phyloP scores from a whole-genome alignment of 2,797 vertebrate genomes.

The Pteropus rufus region DNA sequence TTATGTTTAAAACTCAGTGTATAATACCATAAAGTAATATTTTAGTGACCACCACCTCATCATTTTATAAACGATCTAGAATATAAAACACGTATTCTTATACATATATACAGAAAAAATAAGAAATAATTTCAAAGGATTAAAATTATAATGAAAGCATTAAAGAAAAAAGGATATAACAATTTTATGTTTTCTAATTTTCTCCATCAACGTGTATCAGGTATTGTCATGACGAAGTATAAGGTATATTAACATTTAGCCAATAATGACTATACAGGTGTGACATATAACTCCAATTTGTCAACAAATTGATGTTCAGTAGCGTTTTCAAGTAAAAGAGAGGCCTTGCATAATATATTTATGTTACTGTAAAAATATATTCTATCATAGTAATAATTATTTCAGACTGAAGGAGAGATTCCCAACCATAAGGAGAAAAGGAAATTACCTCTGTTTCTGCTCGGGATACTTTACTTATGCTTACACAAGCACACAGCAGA shows the following conservation, averaged over 20 bases:
- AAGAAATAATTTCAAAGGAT: neutral
- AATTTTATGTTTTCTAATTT: neutral
- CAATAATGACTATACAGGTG: neutral
- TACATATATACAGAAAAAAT: neutral
- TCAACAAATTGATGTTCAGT: neutral
- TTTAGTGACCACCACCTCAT: neutral
- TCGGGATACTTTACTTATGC: neutral
- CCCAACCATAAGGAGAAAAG: neutral
- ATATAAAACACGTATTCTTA: neutral
- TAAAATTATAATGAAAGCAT: neutral
- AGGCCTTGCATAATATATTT: neutral
- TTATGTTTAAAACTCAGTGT: neutral
- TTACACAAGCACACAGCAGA: neutral
- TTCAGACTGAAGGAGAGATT: neutral
- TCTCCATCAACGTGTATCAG: neutral
- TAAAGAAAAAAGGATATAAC: neutral
- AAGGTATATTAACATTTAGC: neutral
- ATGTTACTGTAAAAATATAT: neutral
- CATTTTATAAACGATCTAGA: neutral
- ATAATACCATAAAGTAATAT: neutral
- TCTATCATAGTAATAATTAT: neutral
- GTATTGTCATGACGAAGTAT: neutral
- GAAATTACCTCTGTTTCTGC: neutral
- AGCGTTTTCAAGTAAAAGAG: slow-evolving; percentile 5
- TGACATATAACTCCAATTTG: neutral